Conservation (phyloP, 2,888 invertebrate genomes). For the Drosophila yooni region DNA sequence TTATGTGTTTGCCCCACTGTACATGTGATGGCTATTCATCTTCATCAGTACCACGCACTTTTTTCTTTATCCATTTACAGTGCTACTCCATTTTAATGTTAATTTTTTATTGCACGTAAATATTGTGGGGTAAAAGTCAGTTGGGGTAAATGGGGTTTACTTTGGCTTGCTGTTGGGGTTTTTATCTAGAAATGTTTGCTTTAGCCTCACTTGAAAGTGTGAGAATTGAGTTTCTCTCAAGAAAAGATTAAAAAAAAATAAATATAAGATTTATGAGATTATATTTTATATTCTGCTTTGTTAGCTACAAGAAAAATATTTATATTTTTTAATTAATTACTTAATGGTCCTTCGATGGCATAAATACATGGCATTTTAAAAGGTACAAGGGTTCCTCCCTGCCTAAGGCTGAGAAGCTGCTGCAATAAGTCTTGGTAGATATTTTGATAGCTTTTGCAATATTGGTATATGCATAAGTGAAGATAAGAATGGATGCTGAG, state of each 20-base stretch:
- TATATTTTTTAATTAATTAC: not conserved
- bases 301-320: not conserved
- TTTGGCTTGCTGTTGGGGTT: not conserved
- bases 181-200: not conserved
- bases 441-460: too few relatives aligned
- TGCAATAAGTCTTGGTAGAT: too few relatives aligned
- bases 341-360: not conserved
- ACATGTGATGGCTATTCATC: slow-evolving; percentile 48
- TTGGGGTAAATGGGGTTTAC: not conserved
- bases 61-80: slow-evolving; percentile 65
- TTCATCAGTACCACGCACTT: slow-evolving; percentile 64
- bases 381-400: not conserved
- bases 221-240: not conserved
- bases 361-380: not conserved
- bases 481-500: too few relatives aligned
- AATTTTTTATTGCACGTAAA: slow-evolving; percentile 81
- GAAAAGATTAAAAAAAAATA: not conserved
- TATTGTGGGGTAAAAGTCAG: slow-evolving; percentile 28
- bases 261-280: not conserved
- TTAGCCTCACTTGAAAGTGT: too few relatives aligned
- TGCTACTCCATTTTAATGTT: slow-evolving; percentile 15
- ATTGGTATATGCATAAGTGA: too few relatives aligned
- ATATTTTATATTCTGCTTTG: not conserved
- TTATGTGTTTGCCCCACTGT: slow-evolving; percentile 41
- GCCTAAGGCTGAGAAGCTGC: not conserved